Evolutionary conservation across 2,888 invertebrate genomes (phyloP).

Genomic region (Calliscelio sp.): DNA sequence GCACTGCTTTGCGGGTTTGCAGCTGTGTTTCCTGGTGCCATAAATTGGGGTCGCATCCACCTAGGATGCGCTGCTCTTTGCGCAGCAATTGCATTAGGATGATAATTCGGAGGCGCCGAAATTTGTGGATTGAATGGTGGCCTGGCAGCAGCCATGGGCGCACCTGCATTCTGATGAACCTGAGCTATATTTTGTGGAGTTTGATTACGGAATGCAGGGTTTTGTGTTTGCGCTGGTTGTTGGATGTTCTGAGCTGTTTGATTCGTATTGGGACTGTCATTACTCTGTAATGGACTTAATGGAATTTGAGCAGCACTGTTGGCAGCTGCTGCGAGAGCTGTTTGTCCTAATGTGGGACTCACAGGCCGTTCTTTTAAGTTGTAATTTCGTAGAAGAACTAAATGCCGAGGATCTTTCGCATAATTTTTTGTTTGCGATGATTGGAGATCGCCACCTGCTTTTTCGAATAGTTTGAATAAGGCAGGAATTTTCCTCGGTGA

Average conservation of each 20-base stretch:
- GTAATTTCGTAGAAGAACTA: conserved; percentile 88
- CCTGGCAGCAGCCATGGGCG: conserved; percentile 81
- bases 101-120: conserved; percentile 87
- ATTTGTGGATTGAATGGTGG: conserved; percentile 84
- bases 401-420: conserved; percentile 94
- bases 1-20: conserved; percentile 87
- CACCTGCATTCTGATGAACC: conserved; percentile 82
- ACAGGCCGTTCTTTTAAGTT: conserved; percentile 90
- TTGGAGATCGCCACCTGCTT: conserved; percentile 94
- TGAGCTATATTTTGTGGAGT: conserved; percentile 82
- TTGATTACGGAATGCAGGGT: conserved; percentile 85
- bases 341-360: conserved; percentile 88
- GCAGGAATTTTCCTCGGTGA: conserved; percentile 96
- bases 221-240: conserved; percentile 82
- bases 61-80: conserved; percentile 80
- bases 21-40: conserved; percentile 79
- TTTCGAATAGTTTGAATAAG: conserved; percentile 95
- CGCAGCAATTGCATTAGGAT: conserved; percentile 81
- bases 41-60: conserved; percentile 82
- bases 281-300: conserved; percentile 87
- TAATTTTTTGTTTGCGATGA: conserved; percentile 95
- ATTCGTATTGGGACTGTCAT: conserved; percentile 87
- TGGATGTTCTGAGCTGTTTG: conserved; percentile 83
- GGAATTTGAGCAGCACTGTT: conserved; percentile 85
- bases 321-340: conserved; percentile 85